phyloP scores from a whole-genome alignment of 1,140 invertebrate genomes.

The Platorchestia sp. region DNA sequence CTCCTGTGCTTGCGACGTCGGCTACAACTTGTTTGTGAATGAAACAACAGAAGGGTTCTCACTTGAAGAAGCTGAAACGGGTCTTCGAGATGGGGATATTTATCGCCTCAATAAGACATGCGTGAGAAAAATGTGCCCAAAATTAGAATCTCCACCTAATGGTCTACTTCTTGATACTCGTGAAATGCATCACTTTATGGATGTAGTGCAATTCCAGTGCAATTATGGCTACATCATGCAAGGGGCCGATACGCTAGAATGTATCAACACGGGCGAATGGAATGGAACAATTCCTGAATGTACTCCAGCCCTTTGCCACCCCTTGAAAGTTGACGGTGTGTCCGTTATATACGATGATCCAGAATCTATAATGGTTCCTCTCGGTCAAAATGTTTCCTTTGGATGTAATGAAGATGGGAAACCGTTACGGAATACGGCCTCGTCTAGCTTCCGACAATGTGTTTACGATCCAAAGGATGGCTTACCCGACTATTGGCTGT shows the following conservation, averaged over 20 bases:
- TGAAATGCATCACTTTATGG: slow-evolving; percentile 88
- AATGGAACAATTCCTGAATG: slow-evolving; percentile 94
- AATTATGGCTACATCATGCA: slow-evolving; percentile 94
- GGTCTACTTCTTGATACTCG: slow-evolving; percentile 86
- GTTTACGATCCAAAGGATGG: slow-evolving; percentile 88
- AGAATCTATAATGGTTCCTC: slow-evolving; percentile 86
- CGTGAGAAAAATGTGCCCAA: slow-evolving; percentile 91
- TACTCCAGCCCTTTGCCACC: slow-evolving; percentile 83
- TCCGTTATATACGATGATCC: slow-evolving; percentile 81
- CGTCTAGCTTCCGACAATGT: slow-evolving; percentile 90
- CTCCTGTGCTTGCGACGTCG: slow-evolving; percentile 90
- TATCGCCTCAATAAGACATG: slow-evolving; percentile 96
- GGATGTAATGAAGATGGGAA: slow-evolving; percentile 84
- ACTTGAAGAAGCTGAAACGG: slow-evolving; percentile 87
- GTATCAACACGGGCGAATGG: slow-evolving; percentile 92
- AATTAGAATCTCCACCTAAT: slow-evolving; percentile 86
- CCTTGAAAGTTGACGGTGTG: slow-evolving; percentile 88
- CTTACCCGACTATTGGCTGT: slow-evolving; percentile 92
- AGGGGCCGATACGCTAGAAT: slow-evolving; percentile 86
- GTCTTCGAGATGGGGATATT: slow-evolving; percentile 87
- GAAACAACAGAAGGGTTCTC: slow-evolving; percentile 93
- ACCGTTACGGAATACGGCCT: slow-evolving; percentile 83
- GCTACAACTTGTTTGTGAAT: slow-evolving; percentile 89
- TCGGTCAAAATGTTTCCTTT: slow-evolving; percentile 90
- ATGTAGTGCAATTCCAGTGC: slow-evolving; percentile 92